Conservation (phyloP, 2,113 vertebrate species). For the Genyomyrus donnyi region DNA sequence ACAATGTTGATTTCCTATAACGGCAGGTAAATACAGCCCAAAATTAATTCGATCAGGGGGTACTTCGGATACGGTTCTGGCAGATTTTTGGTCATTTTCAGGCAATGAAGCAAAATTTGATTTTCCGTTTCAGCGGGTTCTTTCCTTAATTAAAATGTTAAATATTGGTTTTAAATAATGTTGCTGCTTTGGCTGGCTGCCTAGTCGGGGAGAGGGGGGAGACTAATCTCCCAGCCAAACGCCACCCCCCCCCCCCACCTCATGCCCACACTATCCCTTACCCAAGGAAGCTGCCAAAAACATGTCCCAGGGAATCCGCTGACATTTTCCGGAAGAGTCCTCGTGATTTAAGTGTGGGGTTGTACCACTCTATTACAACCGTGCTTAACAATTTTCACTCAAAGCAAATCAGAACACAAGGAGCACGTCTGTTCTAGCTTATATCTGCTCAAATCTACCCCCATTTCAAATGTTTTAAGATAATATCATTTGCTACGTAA, state of each 20-base stretch:
- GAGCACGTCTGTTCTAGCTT: background rate
- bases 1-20: constrained; percentile 2
- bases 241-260: background rate
- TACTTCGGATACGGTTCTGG: constrained; percentile 15
- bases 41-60: constrained; percentile 26
- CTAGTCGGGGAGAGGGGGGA: constrained; percentile 9
- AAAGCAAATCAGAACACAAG: background rate
- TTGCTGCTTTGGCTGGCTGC: constrained; percentile 24
- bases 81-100: constrained; percentile 19
- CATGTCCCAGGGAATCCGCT: background rate
- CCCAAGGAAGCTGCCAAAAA: background rate
- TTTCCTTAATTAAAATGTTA: constrained; percentile 39
- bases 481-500: background rate
- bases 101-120: constrained; percentile 29
- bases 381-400: background rate
- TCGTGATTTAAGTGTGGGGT: background rate
- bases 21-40: constrained; percentile 9
- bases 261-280: background rate
- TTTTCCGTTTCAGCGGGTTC: constrained; percentile 22
- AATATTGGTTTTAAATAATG: constrained; percentile 31
- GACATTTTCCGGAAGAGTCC: background rate
- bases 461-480: background rate
- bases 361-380: background rate
- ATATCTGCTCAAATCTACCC: background rate
- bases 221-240: constrained; percentile 27